phyloP scores from a whole-genome alignment of 2,113 vertebrate species.

The Dipodomys stephensi region DNA sequence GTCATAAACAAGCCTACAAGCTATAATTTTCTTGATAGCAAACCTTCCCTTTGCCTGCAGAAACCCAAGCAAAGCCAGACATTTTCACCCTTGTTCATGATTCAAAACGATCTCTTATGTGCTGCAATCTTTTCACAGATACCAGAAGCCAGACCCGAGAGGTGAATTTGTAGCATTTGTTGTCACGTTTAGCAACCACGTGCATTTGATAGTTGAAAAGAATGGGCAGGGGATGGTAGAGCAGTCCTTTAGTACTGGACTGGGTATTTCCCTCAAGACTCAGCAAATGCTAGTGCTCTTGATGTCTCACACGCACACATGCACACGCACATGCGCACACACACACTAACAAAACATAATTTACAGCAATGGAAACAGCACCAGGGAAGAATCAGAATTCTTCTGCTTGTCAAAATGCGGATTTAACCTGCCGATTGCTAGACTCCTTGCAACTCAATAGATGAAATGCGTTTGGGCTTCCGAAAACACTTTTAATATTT shows the following conservation, averaged over 20 bases:
- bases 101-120: constrained; percentile 49
- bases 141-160: constrained; percentile 10
- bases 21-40: constrained; percentile 75
- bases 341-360: constrained; percentile 59
- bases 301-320: not conserved
- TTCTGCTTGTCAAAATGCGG: not conserved
- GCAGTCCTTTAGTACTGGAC: not conserved
- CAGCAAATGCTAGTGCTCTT: not conserved
- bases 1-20: constrained; percentile 68
- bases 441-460: not conserved
- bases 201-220: not conserved
- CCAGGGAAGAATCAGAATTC: constrained; percentile 43
- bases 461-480: constrained; percentile 15
- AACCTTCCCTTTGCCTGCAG: constrained; percentile 72
- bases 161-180: constrained; percentile 64
- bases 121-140: constrained; percentile 47
- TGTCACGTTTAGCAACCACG: constrained; percentile 55
- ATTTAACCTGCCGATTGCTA: not conserved
- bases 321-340: constrained; percentile 8
- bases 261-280: not conserved
- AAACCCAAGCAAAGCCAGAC: not conserved
- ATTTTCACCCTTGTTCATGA: constrained; percentile 46
- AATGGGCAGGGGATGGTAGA: not conserved
- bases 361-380: constrained; percentile 50
- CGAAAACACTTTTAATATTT: not conserved